Conservation (phyloP, 2,797 vertebrate species). For the Trichosurus vulpecula region DNA sequence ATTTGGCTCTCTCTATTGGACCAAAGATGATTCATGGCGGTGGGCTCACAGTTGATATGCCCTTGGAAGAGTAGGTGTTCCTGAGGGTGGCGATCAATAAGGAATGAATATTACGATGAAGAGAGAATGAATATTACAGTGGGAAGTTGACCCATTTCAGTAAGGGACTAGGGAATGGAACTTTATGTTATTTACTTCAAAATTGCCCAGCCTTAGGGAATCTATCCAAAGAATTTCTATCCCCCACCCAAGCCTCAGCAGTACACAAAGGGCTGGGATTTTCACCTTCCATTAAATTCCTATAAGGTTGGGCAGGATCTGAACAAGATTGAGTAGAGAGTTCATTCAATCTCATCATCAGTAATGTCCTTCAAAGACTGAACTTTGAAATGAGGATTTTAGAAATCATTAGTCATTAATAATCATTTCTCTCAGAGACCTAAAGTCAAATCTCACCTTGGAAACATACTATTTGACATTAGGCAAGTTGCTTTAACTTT, state of each 20-base stretch:
- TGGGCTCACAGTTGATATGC: neutral
- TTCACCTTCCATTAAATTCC: neutral
- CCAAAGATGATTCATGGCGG: neutral
- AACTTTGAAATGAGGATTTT: neutral
- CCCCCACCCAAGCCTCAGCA: neutral
- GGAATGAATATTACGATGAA: neutral
- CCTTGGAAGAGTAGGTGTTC: neutral
- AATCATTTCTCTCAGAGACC: neutral
- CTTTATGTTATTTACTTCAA: neutral
- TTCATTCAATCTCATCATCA: neutral
- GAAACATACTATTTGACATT: neutral
- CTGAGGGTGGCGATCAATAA: neutral
- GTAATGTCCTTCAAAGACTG: neutral
- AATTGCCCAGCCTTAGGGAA: neutral
- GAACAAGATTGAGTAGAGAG: neutral
- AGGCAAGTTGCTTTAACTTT: neutral
- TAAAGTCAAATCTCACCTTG: neutral
- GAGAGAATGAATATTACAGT: neutral
- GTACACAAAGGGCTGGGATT: neutral
- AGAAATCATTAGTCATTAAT: neutral
- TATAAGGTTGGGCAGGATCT: neutral
- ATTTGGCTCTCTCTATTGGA: neutral
- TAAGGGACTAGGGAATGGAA: neutral
- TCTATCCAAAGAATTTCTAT: neutral
- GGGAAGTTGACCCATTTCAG: neutral